Evolutionary conservation across 2,113 vertebrate species (phyloP).

Genomic region (Camelus dromedarius): DNA sequence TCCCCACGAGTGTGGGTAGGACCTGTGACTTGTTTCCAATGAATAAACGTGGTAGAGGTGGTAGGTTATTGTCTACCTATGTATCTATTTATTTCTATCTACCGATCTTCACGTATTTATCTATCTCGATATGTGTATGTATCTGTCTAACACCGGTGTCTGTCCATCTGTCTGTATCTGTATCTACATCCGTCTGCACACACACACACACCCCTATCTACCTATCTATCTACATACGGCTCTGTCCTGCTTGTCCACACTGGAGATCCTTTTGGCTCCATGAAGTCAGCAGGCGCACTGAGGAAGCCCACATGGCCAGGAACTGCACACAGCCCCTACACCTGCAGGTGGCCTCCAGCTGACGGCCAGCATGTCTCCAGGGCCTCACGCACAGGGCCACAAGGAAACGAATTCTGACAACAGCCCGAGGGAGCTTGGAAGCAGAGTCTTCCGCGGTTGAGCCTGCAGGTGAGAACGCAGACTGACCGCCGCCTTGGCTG

Average conservation of each 20-base stretch:
- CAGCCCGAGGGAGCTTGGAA: neutral
- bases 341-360: accelerated
- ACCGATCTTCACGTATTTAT: neutral
- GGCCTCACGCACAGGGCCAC: neutral
- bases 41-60: neutral
- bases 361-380: neutral
- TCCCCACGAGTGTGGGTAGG: no score
- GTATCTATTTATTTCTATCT: neutral
- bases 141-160: neutral
- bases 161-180: neutral
- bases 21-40: neutral
- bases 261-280: neutral
- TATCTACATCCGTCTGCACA: neutral
- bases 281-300: neutral
- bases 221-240: neutral
- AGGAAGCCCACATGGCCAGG: no score
- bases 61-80: neutral
- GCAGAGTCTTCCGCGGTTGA: neutral
- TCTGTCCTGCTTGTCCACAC: neutral
- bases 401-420: neutral
- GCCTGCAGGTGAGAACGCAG: neutral
- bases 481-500: accelerated
- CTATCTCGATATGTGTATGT: neutral
- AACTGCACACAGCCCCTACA: neutral
- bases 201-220: neutral